Conservation (phyloP, 1,140 invertebrate genomes). For the Solenopsis invicta region DNA sequence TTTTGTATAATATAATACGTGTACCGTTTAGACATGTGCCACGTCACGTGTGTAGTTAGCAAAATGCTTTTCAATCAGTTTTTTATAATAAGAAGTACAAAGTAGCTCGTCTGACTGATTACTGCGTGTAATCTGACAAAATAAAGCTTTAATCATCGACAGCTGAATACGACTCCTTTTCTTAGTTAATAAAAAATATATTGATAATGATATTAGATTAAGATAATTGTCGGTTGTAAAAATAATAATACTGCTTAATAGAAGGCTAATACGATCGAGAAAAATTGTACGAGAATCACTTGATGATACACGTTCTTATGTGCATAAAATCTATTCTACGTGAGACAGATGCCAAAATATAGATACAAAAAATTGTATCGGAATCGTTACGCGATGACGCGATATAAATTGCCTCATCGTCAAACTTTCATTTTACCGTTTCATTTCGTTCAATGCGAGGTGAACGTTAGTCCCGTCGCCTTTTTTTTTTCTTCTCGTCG, state of each 20-base stretch:
- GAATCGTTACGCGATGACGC: constrained; percentile 29
- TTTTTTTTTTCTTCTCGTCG: constrained; percentile 59
- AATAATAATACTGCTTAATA: background rate
- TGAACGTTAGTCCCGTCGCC: constrained; percentile 30
- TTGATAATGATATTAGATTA: background rate
- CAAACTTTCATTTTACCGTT: constrained; percentile 42
- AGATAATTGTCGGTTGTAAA: background rate
- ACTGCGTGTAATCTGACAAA: background rate
- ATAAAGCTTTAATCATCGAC: background rate
- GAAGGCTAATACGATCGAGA: background rate
- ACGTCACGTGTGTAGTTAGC: background rate
- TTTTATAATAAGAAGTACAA: background rate
- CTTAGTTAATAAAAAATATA: background rate
- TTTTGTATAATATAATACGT: background rate
- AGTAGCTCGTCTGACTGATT: background rate
- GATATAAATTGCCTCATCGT: constrained; percentile 36
- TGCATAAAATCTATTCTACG: constrained; percentile 6
- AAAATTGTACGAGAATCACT: background rate
- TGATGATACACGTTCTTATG: background rate
- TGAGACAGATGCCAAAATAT: background rate
- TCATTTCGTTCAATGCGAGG: constrained; percentile 46
- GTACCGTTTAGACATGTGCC: background rate
- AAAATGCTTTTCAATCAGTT: background rate
- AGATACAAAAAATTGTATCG: constrained; percentile 26
- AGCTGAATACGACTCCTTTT: background rate